phyloP scores from a whole-genome alignment of 2,888 invertebrate species.

The Patella pellucida region DNA sequence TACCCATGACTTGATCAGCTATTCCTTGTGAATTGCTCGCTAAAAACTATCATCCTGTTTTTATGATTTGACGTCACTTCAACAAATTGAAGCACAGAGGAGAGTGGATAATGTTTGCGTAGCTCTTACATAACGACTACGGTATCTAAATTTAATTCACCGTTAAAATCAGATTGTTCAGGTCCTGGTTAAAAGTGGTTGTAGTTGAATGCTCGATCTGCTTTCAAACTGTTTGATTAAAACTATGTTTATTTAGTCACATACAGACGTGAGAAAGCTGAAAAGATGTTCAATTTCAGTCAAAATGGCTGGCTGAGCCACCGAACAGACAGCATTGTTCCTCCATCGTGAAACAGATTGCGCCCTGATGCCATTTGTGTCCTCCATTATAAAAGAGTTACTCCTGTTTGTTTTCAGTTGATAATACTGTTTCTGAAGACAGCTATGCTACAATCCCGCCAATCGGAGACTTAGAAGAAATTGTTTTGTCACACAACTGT shows the following conservation, averaged over 20 bases:
- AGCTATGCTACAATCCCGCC: background rate
- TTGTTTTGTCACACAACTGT: conserved; percentile 4
- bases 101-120: no score
- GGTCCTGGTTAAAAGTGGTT: no score
- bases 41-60: no score
- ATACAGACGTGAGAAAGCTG: background rate
- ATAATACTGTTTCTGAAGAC: background rate
- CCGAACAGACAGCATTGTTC: background rate
- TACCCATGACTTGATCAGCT: no score
- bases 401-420: background rate
- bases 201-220: no score
- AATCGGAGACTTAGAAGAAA: background rate
- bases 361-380: background rate
- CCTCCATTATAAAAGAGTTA: conserved; percentile 1
- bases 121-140: no score
- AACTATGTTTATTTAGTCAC: background rate
- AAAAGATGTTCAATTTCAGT: background rate
- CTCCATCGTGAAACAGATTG: conserved; percentile 3
- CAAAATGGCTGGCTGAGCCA: conserved; percentile 3
- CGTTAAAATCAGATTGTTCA: no score
- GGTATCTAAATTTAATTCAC: no score
- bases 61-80: no score
- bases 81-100: no score
- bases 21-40: no score
- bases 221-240: conserved; percentile 2